Base-by-base conservation (phyloP, 1,140 invertebrate genomes). In the Coelopa frigida region DNA sequence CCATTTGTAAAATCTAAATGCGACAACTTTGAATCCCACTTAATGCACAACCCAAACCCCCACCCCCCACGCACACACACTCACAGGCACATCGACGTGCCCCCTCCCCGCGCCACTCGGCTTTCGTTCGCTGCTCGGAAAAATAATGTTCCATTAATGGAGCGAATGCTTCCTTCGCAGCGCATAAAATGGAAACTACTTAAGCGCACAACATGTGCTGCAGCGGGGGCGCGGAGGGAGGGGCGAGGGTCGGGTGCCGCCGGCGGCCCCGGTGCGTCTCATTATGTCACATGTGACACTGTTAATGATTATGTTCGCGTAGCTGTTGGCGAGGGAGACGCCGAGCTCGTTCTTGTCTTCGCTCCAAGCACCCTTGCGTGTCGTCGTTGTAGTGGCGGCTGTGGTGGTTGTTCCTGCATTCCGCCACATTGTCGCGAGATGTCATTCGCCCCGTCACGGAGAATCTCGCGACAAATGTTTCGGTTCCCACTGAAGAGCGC, bases 101-200 rank as follows among this genome's bases (percentile, higher is more conserved):
- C 12, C 24, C 24, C 15, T 35, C n/a, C n/a, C n/a, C n/a, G n/a
- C n/a, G n/a, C n/a, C n/a, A n/a, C n/a, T n/a, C n/a, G n/a, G n/a
- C n/a, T n/a, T n/a, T n/a, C 22, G 21, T 42, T 27, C 24, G 32
- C 32, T 42, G 15, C 26, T 33, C 11, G 23, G 31, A 63, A 56
- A 63, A 64, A 61, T 61, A 60, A 58, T 58, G 60, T 58, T 61
- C 60, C 60, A 63, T 63, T 63, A 63, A 63, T 62, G 60, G 58
- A 60, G 60, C 61, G 58, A 63, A 63, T 64, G 58, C 58, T 63
- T 53, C 56, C 49, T 58, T 63, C 63, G 31, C 18, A 23, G 20
- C 56, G 57, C 57, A 61, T 57, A 60, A 58, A 58, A 62, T 61
- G 58, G 54, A 63, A 62, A 62, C 59, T 62, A 63, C 59, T 63